Percentiles rank a stretch among this genome's conserved stretches.
phyloP scores from a whole-genome alignment of 2,797 vertebrate genomes.

The Nyctibius grandis region DNA sequence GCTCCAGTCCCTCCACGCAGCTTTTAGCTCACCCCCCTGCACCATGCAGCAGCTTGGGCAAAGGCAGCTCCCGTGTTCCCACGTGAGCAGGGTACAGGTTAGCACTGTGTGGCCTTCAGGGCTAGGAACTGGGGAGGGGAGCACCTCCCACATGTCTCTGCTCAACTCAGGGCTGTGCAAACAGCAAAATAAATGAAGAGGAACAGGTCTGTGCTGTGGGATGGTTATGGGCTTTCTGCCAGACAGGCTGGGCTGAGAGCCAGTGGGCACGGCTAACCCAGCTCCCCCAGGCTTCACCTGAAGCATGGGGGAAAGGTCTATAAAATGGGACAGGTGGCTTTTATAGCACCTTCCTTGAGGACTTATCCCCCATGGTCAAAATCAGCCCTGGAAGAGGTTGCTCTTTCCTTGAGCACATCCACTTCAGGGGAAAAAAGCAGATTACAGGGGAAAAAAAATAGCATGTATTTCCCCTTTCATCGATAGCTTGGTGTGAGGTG shows the following conservation, averaged over 20 bases:
- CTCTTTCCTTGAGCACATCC: not conserved
- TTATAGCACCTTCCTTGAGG: not conserved
- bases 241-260: not conserved
- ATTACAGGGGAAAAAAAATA: not conserved
- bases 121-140: not conserved
- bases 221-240: not conserved
- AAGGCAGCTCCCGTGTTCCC: not conserved
- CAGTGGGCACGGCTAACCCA: not conserved
- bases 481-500: not conserved
- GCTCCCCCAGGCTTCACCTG: not conserved
- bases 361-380: not conserved
- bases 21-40: not conserved
- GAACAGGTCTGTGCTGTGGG: not conserved
- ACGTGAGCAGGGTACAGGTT: not conserved
- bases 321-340: not conserved
- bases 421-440: not conserved
- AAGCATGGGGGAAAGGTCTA: not conserved
- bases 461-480: not conserved
- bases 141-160: not conserved
- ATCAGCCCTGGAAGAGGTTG: not conserved
- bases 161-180: not conserved
- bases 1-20: not conserved
- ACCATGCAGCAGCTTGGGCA: not conserved
- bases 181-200: conserved; percentile 32
- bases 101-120: not conserved